Evolutionary conservation across 2,888 invertebrate species (phyloP), one percentile per base, ranked within the genome.

Genomic region (Apamea sordens): DNA sequence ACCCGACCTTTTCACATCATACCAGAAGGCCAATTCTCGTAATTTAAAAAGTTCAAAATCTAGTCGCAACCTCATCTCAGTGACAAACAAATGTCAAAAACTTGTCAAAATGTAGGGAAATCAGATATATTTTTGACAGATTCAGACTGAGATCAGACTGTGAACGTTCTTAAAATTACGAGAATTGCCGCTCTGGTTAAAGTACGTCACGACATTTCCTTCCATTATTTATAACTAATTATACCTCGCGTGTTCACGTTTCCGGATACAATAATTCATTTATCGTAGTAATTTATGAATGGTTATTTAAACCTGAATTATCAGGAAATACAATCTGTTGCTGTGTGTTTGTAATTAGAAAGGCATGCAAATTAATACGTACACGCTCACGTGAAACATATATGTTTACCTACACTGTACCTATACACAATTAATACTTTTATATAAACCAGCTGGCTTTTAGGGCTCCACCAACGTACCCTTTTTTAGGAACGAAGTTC

Each of bases 241-340:
- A 41, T 11, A 50, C 63, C 6, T 84, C 47, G 85, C 87, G 85
- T 87, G 86, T 67, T 78, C 76, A 81, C 67, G 59, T 68, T 85
- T 59, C 61, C 59, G 70, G 61, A 67, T 74, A 50, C 36, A 83
- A 80, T 87, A 67, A 85, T 78, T 78, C 59, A 87, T 85, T 85
- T 74, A 82, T 67, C 21, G 61, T 28, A 56, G 71, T 83, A 76
- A 83, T 68, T 80, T 83, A 80, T 88, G 80, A 67, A 61, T 69
- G 74, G 68, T 88, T 86, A 77, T 88, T 77, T 75, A 73, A 83
- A 78, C 70, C 53, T n/a, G 53, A 79, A 75, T 74, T 86, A 86
- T 87, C 88, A 64, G 74, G 36, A 73, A 76, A 74, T 79, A 77
- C 77, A 76, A 86, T 88, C 81, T 53, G 76, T 36, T 36, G 36